Conservation (phyloP, 2,113 vertebrate species). For the Psittacara wagleri region DNA sequence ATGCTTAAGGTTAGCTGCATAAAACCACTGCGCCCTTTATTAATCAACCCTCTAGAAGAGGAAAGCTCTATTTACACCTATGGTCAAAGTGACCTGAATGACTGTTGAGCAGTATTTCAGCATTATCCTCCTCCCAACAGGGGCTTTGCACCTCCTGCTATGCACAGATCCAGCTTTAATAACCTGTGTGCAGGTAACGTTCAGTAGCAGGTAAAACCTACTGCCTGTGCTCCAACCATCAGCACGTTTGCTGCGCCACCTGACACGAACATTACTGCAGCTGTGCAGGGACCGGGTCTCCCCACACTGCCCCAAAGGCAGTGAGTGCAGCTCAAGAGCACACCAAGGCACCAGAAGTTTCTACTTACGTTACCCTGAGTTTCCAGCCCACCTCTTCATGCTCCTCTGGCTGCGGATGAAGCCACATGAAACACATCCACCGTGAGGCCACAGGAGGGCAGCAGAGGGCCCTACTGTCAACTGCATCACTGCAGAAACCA, state of each 20-base stretch:
- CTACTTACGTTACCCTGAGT: background rate
- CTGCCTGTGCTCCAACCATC: background rate
- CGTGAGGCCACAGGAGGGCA: background rate
- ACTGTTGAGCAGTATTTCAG: background rate
- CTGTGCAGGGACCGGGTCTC: background rate
- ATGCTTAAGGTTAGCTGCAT: background rate
- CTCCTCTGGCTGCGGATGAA: background rate
- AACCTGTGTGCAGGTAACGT: background rate
- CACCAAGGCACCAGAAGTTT: background rate
- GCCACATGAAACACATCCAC: background rate
- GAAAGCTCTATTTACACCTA: background rate
- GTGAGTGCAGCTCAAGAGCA: background rate
- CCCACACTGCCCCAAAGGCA: background rate
- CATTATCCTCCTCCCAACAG: background rate
- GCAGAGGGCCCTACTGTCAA: background rate
- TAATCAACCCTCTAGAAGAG: background rate
- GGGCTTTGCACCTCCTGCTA: background rate
- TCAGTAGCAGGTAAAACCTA: background rate
- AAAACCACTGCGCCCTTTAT: background rate
- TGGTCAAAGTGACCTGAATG: background rate
- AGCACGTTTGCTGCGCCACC: rapidly evolving
- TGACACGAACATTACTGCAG: background rate
- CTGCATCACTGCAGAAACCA: background rate
- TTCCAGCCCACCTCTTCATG: background rate
- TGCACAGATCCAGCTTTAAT: background rate